phyloP scores from a whole-genome alignment of 2,888 invertebrate genomes.

The Danaus chrysippus region DNA sequence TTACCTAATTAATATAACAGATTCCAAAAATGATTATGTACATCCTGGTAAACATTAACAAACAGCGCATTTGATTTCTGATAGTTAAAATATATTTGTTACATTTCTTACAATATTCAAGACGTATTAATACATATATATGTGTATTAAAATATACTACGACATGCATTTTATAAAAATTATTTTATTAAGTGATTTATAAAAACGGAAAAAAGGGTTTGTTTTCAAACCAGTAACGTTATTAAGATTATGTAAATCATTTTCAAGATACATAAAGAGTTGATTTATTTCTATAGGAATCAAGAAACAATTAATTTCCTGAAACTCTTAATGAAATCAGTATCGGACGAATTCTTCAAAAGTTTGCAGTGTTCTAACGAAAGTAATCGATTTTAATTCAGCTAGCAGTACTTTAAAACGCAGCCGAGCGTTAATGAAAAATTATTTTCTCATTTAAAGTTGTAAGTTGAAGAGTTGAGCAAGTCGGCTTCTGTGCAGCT shows the following conservation, averaged over 20 bases:
- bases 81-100: no score
- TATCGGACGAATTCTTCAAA: constrained; percentile 47
- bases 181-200: no score
- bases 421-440: constrained; percentile 69
- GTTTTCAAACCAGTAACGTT: no score
- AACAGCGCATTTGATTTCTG: no score
- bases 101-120: no score
- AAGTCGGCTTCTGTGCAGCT: constrained; percentile 32
- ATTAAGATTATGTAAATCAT: not conserved
- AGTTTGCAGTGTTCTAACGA: constrained; percentile 57
- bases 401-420: constrained; percentile 56
- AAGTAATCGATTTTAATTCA: constrained; percentile 72
- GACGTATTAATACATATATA: no score
- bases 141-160: no score
- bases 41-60: no score
- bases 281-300: constrained; percentile 16
- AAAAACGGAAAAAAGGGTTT: no score
- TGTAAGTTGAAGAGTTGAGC: constrained; percentile 49
- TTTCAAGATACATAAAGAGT: not conserved
- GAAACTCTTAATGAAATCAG: constrained; percentile 46
- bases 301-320: constrained; percentile 26
- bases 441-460: constrained; percentile 65
- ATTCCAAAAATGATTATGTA: no score
- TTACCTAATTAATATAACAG: no score
- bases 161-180: no score